Percentiles rank a stretch among this genome's conserved stretches.
Conservation (phyloP, 2,888 invertebrate genomes). For the Tiphia femorata region DNA sequence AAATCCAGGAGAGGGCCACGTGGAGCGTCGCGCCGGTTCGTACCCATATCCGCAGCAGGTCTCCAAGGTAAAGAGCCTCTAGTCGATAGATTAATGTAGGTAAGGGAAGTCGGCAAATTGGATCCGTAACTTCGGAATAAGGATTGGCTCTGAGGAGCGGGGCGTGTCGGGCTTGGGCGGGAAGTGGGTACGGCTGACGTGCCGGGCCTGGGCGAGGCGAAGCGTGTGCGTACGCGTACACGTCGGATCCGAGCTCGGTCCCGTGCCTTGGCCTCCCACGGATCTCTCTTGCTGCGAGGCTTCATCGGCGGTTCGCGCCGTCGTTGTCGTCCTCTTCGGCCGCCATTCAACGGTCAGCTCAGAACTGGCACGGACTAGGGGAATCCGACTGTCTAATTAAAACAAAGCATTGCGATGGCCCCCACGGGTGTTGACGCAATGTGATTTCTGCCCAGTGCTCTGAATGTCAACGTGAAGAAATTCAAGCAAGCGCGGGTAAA, state of each 20-base stretch:
- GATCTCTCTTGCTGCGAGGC: too few species aligned
- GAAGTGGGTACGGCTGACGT: too few species aligned
- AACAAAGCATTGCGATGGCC: slow-evolving; percentile 72
- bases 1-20: too few species aligned
- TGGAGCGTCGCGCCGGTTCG: slow-evolving; percentile 65
- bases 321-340: too few species aligned
- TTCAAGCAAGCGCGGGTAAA: too few species aligned
- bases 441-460: slow-evolving; percentile 80
- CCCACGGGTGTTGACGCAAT: slow-evolving; percentile 74
- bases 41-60: slow-evolving; percentile 80
- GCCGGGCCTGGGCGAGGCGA: too few species aligned
- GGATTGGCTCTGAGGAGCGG: slow-evolving; percentile 81
- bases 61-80: slow-evolving; percentile 80
- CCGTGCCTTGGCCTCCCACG: too few species aligned
- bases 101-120: slow-evolving; percentile 79
- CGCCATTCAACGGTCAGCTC: slow-evolving; percentile 65
- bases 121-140: slow-evolving; percentile 78
- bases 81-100: slow-evolving; percentile 78
- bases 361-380: slow-evolving; percentile 74
- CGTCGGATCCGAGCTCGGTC: too few species aligned
- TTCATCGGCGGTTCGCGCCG: too few species aligned
- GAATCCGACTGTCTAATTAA: slow-evolving; percentile 47
- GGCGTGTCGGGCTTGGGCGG: too few species aligned
- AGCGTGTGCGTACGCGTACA: too few species aligned
- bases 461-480: slow-evolving; percentile 75